Evolutionary conservation across 2,888 invertebrate genomes (phyloP).

Genomic region (Cyaniris semiargus): DNA sequence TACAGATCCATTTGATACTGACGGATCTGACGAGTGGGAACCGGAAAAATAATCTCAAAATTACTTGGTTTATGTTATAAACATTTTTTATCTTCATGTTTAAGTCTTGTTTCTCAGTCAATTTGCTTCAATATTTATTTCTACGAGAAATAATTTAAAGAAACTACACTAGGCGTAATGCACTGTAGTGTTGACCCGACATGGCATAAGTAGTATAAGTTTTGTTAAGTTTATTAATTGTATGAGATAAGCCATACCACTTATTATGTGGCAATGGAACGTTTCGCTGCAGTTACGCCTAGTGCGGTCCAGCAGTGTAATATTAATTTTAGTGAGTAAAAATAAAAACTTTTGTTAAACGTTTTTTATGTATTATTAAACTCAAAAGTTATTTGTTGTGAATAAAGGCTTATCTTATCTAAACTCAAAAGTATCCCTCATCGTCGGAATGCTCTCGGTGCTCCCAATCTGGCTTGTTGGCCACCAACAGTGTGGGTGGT

Average conservation of each 20-base stretch:
- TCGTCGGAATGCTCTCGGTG: constrained; percentile 55
- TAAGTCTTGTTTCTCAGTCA: not conserved
- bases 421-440: constrained; percentile 58
- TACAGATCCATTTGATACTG: constrained; percentile 71
- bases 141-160: too few species aligned
- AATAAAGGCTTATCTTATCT: too few species aligned
- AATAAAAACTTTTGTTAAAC: constrained; percentile 1
- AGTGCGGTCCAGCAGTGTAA: not conserved
- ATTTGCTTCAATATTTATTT: not conserved
- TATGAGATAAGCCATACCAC: too few species aligned
- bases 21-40: constrained; percentile 74
- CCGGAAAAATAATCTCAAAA: constrained; percentile 56
- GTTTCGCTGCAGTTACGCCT: too few species aligned
- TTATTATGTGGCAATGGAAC: too few species aligned
- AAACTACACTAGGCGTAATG: not conserved
- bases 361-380: not conserved
- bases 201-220: not conserved
- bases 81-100: constrained; percentile 15
- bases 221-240: not conserved
- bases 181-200: not conserved
- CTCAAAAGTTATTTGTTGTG: too few species aligned
- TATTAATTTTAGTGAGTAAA: not conserved
- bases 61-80: not conserved
- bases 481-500: constrained; percentile 75
- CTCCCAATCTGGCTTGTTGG: constrained; percentile 50